Evolutionary conservation across 2,113 vertebrate genomes (phyloP).

Genomic region (Xiphophorus hellerii): DNA sequence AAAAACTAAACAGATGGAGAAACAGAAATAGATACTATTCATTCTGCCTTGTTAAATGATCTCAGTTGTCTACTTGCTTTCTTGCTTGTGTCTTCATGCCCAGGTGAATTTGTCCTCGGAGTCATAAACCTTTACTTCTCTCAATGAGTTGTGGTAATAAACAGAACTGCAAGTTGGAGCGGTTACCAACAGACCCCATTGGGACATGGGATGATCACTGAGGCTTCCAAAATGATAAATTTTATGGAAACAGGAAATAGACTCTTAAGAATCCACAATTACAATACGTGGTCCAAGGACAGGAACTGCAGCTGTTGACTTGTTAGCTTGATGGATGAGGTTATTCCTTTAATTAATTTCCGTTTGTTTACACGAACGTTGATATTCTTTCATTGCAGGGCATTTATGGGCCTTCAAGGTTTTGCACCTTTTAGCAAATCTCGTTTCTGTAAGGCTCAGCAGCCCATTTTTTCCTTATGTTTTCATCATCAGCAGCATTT

Average conservation of each 20-base stretch:
- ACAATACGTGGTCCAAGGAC: conserved; percentile 41
- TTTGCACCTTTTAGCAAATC: conserved; percentile 1
- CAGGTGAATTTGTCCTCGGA: neutral
- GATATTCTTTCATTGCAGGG: conserved; percentile 1
- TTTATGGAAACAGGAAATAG: conserved; percentile 33
- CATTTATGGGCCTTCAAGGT: neutral
- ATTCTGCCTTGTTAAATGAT: conserved; percentile 2
- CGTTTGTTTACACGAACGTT: conserved; percentile 23
- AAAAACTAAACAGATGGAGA: neutral
- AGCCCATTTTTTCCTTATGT: neutral
- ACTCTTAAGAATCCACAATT: conserved; percentile 49
- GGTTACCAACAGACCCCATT: neutral
- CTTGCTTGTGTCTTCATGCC: neutral
- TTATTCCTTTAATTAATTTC: conserved; percentile 23
- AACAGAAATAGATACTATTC: neutral
- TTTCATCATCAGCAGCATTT: neutral
- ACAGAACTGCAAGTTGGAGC: conserved; percentile 2
- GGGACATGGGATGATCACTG: conserved; percentile 2
- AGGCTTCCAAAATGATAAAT: conserved; percentile 62
- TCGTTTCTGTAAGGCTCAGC: conserved; percentile 10
- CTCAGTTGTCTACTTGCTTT: neutral
- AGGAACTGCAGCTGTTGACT: conserved; percentile 30
- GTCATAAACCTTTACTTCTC: neutral
- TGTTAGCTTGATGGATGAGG: conserved; percentile 54
- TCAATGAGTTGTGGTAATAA: neutral